Percentiles rank a stretch among this genome's conserved stretches.
phyloP scores from a whole-genome alignment of 2,113 vertebrate genomes.

The Platysteira castanea region DNA sequence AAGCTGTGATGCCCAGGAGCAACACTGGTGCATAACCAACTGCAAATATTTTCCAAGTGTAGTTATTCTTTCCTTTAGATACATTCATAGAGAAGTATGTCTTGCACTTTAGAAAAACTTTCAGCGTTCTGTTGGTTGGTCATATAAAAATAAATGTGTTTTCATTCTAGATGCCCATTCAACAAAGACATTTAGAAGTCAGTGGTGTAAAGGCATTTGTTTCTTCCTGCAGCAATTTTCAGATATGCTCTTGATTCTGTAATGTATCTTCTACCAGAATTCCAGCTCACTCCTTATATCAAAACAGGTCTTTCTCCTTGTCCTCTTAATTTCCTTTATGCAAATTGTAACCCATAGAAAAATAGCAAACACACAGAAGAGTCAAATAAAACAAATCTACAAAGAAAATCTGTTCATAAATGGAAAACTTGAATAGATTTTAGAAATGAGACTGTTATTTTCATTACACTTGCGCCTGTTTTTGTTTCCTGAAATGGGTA shows the following conservation, averaged over 20 bases:
- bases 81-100: background rate
- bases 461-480: background rate
- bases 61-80: background rate
- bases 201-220: conserved; percentile 28
- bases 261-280: background rate
- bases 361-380: background rate
- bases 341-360: background rate
- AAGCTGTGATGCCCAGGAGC: background rate
- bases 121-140: background rate
- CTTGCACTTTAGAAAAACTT: background rate
- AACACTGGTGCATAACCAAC: background rate
- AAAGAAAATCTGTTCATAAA: conserved; percentile 9
- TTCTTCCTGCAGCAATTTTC: conserved; percentile 30
- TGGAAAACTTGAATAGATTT: background rate
- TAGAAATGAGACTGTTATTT: background rate
- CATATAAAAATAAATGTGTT: background rate
- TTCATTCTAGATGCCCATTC: background rate
- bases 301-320: background rate
- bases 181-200: background rate
- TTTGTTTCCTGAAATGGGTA: conserved; percentile 18
- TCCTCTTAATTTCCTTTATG: conserved; percentile 18
- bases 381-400: background rate
- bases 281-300: background rate
- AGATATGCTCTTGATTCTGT: background rate
- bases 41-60: background rate